phyloP scores from a whole-genome alignment of 2,888 invertebrate genomes.

The Leucoma salicis region DNA sequence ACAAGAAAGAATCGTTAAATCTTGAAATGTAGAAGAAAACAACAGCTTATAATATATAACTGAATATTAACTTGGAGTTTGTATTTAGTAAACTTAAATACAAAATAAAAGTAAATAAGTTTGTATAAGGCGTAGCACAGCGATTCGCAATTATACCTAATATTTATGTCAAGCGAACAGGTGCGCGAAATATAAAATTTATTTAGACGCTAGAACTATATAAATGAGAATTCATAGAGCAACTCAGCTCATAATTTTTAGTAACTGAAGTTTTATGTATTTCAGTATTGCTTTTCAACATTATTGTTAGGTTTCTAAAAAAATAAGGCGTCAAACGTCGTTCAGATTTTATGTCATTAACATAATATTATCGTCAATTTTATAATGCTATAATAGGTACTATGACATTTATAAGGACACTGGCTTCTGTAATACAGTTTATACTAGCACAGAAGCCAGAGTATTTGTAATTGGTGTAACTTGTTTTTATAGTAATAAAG shows the following conservation, averaged over 20 bases:
- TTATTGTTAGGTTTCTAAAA: conserved; percentile 5
- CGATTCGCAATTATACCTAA: conserved; percentile 32
- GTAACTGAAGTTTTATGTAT: conserved; percentile 17
- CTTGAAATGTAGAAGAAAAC: too few relatives aligned
- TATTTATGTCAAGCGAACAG: conserved; percentile 38
- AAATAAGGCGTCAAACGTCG: too few relatives aligned
- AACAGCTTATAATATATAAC: too few relatives aligned
- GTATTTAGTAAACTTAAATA: conserved; percentile 14
- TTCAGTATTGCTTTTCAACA: conserved; percentile 13
- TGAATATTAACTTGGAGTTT: background rate
- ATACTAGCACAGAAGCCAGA: too few relatives aligned
- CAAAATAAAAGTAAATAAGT: conserved; percentile 22
- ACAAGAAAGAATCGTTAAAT: too few relatives aligned
- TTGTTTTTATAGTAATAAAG: too few relatives aligned
- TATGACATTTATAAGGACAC: too few relatives aligned
- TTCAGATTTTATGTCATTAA: too few relatives aligned
- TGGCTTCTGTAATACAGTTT: too few relatives aligned
- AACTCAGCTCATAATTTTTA: conserved; percentile 30
- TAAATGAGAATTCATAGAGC: conserved; percentile 33
- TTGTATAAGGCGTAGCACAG: conserved; percentile 20
- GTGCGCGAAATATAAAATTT: conserved; percentile 39
- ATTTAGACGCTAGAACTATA: conserved; percentile 24
- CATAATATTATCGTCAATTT: too few relatives aligned
- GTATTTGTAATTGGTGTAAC: too few relatives aligned
- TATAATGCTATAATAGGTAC: too few relatives aligned